Conservation (phyloP, 2,797 vertebrate genomes). For the Taenioides sp. region DNA sequence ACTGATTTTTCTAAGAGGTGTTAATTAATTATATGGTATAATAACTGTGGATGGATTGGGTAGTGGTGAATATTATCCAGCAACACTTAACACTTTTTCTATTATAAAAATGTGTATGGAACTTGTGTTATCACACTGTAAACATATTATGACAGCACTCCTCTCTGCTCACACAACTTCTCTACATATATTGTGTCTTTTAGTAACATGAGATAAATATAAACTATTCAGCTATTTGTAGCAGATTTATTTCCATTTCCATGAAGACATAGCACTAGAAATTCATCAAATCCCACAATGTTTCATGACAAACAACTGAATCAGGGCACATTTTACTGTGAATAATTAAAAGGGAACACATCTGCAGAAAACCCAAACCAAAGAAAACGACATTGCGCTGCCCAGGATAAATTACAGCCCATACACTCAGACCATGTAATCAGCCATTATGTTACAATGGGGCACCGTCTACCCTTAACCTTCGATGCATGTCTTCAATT, state of each 20-base stretch:
- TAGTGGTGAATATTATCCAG: no score
- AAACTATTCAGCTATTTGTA: no score
- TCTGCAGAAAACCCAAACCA: neutral
- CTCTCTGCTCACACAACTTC: no score
- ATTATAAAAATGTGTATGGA: no score
- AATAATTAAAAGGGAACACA: conserved; percentile 15
- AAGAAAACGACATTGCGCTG: conserved; percentile 11
- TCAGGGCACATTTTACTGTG: neutral
- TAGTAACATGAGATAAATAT: no score
- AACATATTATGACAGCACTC: no score
- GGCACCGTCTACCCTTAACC: conserved; percentile 7
- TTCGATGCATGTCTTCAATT: conserved; percentile 18
- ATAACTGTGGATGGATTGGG: no score
- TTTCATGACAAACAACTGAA: conserved; percentile 7
- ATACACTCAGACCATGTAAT: conserved; percentile 2
- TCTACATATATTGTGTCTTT: no score
- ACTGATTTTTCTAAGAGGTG: no score
- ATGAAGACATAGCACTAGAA: neutral
- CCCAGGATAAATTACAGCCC: conserved; percentile 12
- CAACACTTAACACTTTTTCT: no score
- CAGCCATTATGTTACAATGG: conserved; percentile 13
- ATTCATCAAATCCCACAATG: neutral
- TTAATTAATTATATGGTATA: no score
- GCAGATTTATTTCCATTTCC: neutral
- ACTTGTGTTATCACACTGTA: no score